Conservation (phyloP, 1,140 invertebrate genomes). For the Holotrichia oblita region DNA sequence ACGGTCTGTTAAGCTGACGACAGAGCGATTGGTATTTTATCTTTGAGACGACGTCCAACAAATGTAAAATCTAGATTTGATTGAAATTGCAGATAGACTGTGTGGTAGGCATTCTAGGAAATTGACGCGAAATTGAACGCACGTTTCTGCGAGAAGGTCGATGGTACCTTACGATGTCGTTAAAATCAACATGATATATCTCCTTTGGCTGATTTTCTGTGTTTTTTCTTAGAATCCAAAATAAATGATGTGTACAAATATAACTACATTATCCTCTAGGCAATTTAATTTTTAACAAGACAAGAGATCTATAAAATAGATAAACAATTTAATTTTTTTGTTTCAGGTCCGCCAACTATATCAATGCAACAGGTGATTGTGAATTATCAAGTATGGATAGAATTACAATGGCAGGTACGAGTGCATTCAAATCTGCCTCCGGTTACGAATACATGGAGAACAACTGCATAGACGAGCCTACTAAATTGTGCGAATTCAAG, state of each 20-base stretch:
- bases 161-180: background rate
- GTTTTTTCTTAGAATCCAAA: background rate
- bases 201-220: background rate
- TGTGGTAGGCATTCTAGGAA: constrained; percentile 24
- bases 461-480: constrained; percentile 89
- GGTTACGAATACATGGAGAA: constrained; percentile 88
- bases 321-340: background rate
- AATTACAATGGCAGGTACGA: constrained; percentile 82
- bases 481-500: constrained; percentile 92
- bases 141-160: background rate
- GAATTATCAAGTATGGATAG: constrained; percentile 90
- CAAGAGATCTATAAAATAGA: background rate
- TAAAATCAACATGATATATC: background rate
- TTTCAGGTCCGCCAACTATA: constrained; percentile 88
- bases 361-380: constrained; percentile 84
- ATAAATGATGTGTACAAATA: background rate
- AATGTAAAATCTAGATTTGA: constrained; percentile 29
- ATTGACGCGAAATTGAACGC: constrained; percentile 17
- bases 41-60: constrained; percentile 22
- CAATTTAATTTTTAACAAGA: background rate
- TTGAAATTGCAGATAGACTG: constrained; percentile 18
- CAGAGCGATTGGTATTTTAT: constrained; percentile 17
- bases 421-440: constrained; percentile 75
- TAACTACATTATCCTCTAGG: background rate
- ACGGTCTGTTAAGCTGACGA: constrained; percentile 21